Evolutionary conservation across 2,113 vertebrate genomes (phyloP).

Genomic region (Grammomys dolichurus): DNA sequence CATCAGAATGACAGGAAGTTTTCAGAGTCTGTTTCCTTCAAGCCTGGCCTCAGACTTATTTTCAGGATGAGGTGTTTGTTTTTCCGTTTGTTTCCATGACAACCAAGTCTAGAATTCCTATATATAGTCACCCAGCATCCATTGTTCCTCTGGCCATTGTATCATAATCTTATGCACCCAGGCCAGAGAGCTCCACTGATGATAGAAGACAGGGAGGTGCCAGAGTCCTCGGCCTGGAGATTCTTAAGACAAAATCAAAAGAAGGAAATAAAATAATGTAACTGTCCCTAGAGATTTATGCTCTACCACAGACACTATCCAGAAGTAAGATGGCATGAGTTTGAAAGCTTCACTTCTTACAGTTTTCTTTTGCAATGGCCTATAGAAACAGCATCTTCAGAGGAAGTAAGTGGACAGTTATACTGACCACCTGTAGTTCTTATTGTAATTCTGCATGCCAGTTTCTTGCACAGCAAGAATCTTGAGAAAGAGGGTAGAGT

Average conservation of each 20-base stretch:
- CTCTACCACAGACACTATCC: conserved; percentile 42
- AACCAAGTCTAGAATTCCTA: conserved; percentile 77
- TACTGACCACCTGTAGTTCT: background rate
- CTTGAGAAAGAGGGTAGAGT: conserved; percentile 46
- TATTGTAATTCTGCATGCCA: background rate
- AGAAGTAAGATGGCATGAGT: conserved; percentile 50
- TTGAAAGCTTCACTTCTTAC: conserved; percentile 42
- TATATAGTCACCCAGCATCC: conserved; percentile 76
- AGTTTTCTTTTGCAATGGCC: conserved; percentile 26
- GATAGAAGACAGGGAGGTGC: conserved; percentile 63
- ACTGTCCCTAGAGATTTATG: conserved; percentile 61
- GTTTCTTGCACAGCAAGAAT: conserved; percentile 23
- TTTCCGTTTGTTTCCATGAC: conserved; percentile 78
- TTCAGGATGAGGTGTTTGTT: conserved; percentile 81
- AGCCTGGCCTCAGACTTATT: conserved; percentile 78
- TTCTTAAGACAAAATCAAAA: conserved; percentile 76
- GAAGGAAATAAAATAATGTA: conserved; percentile 73
- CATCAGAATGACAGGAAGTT: conserved; percentile 83
- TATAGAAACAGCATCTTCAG: conserved; percentile 28
- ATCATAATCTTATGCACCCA: conserved; percentile 70
- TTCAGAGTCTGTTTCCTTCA: conserved; percentile 82
- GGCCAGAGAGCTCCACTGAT: conserved; percentile 65
- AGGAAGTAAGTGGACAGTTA: conserved; percentile 44
- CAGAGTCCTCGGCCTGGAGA: conserved; percentile 68
- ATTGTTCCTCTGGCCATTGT: conserved; percentile 79